Conservation (phyloP, 2,888 invertebrate species). For the Polymixis lichenea region DNA sequence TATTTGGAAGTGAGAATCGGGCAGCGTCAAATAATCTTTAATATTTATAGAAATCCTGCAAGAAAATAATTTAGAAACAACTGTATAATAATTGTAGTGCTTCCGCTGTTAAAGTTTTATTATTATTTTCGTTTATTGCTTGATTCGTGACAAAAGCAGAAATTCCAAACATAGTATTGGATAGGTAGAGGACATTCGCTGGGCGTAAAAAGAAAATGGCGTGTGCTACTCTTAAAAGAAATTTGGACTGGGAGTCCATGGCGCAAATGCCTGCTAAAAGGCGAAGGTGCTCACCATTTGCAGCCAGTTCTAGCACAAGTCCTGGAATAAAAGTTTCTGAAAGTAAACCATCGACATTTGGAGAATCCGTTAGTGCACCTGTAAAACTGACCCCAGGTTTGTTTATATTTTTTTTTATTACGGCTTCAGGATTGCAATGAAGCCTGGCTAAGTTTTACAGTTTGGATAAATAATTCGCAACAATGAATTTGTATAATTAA, state of each 20-base stretch:
- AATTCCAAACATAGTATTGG: conserved; percentile 76
- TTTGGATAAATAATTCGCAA: background rate
- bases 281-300: conserved; percentile 97
- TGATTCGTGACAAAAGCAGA: conserved; percentile 78
- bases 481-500: conserved; percentile 62
- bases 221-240: conserved; percentile 99
- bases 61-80: conserved; percentile 74
- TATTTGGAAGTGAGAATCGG: conserved; percentile 81
- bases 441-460: conserved; percentile 17
- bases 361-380: conserved; percentile 93
- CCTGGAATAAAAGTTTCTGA: conserved; percentile 89
- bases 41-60: conserved; percentile 82
- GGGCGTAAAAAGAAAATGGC: conserved; percentile 96
- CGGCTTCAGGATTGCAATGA: conserved; percentile 13
- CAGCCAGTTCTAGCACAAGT: conserved; percentile 90
- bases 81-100: conserved; percentile 76
- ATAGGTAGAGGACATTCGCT: conserved; percentile 87
- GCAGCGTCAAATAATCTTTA: conserved; percentile 80
- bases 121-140: conserved; percentile 82
- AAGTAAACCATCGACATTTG: conserved; percentile 94
- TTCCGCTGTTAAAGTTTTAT: conserved; percentile 74
- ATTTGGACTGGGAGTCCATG: conserved; percentile 98
- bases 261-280: conserved; percentile 96
- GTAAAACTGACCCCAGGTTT: conserved; percentile 97
- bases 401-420: conserved; percentile 80